phyloP scores from a whole-genome alignment of 2,888 invertebrate species.

The Mesorhabditis sp. region DNA sequence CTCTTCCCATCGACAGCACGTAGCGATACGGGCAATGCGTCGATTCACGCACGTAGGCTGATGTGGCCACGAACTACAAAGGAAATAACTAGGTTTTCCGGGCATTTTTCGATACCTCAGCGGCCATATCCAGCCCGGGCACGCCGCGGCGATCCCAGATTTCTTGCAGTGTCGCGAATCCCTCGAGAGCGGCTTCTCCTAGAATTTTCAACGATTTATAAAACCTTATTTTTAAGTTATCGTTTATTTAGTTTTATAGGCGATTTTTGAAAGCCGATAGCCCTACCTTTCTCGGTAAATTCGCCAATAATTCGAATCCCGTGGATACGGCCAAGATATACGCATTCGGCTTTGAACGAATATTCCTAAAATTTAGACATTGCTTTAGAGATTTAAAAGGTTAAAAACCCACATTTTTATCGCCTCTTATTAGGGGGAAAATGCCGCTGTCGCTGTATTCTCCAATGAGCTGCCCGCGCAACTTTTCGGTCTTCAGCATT shows the following conservation, averaged over 20 bases:
- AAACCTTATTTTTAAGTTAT: no score
- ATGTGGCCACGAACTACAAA: slow-evolving; percentile 27
- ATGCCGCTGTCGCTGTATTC: slow-evolving; percentile 33
- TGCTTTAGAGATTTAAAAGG: neutral
- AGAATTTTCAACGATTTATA: no score
- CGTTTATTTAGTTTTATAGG: no score
- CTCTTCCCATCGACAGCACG: slow-evolving; percentile 12
- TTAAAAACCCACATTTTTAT: slow-evolving; percentile 12
- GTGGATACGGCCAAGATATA: slow-evolving; percentile 31
- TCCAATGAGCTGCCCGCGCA: slow-evolving; percentile 23
- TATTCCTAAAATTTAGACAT: slow-evolving; percentile 26
- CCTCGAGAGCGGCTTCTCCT: slow-evolving; percentile 25
- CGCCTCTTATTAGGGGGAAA: slow-evolving; percentile 26
- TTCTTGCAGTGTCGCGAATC: slow-evolving; percentile 23
- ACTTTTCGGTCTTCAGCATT: slow-evolving; percentile 15
- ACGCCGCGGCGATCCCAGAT: slow-evolving; percentile 19
- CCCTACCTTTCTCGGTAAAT: slow-evolving; percentile 10
- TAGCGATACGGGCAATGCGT: slow-evolving; percentile 44
- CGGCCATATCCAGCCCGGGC: slow-evolving; percentile 15
- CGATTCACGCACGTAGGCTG: slow-evolving; percentile 37
- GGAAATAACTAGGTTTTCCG: neutral
- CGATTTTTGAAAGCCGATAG: no score
- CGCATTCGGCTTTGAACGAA: slow-evolving; percentile 46
- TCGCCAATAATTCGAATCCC: slow-evolving; percentile 21
- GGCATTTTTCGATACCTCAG: slow-evolving; percentile 11